Evolutionary conservation across 2,797 vertebrate genomes (phyloP).

Genomic region (Atherinosoma microstoma): DNA sequence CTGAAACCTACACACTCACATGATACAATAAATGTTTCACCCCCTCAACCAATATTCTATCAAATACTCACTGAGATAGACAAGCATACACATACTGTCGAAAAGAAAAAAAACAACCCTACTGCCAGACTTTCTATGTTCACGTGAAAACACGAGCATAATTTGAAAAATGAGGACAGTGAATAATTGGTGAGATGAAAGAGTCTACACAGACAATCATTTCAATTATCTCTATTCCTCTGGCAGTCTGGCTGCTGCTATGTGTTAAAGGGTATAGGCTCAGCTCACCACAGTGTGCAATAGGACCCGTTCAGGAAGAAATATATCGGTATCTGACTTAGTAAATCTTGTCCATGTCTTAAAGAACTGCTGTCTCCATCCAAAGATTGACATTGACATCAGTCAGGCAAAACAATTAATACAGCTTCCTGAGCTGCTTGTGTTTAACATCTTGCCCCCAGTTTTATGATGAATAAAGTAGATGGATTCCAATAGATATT

Average conservation of each 20-base stretch:
- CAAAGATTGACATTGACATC: background rate
- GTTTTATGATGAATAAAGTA: background rate
- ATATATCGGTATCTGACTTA: constrained; percentile 47
- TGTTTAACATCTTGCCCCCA: background rate
- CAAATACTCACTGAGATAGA: constrained; percentile 37
- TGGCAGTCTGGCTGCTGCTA: constrained; percentile 63
- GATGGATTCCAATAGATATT: background rate
- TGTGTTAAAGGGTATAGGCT: constrained; percentile 65
- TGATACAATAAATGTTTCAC: constrained; percentile 9
- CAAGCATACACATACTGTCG: constrained; percentile 9
- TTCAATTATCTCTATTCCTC: constrained; percentile 72
- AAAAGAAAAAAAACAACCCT: constrained; percentile 3
- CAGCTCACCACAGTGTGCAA: constrained; percentile 43
- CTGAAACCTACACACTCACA: constrained; percentile 39
- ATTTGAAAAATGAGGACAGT: constrained; percentile 65
- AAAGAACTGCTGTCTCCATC: constrained; percentile 8
- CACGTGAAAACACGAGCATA: constrained; percentile 21
- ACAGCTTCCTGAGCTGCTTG: background rate
- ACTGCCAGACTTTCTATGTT: constrained; percentile 20
- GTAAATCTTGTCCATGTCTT: constrained; percentile 5
- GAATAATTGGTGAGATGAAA: constrained; percentile 73
- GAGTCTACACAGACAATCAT: constrained; percentile 64
- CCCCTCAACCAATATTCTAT: constrained; percentile 12
- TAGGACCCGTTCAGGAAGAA: constrained; percentile 51
- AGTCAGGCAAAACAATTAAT: background rate